Conservation (phyloP, 2,797 vertebrate species). For the Malurus leucopterus region DNA sequence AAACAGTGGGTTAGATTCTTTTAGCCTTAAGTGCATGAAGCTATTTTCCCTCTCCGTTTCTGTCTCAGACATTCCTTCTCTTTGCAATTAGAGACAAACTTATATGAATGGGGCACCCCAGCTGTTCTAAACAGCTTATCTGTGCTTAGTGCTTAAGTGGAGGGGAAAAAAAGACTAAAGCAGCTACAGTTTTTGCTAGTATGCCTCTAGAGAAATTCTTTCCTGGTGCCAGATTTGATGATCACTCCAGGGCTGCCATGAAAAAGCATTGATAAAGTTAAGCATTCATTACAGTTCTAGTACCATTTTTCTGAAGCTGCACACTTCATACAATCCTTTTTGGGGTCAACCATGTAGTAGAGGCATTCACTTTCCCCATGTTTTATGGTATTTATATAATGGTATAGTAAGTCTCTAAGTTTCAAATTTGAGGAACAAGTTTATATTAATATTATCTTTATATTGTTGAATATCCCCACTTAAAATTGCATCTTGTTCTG, state of each 20-base stretch:
- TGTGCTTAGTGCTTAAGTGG: background rate
- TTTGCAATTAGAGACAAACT: background rate
- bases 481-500: background rate
- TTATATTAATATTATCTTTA: background rate
- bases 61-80: background rate
- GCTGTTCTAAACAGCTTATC: background rate
- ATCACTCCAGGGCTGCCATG: background rate
- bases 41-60: background rate
- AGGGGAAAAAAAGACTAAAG: background rate
- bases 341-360: background rate
- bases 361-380: fast-evolving
- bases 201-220: background rate
- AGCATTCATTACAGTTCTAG: background rate
- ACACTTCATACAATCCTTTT: background rate
- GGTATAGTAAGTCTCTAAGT: background rate
- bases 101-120: background rate
- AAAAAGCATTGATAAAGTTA: background rate
- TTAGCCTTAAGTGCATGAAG: background rate
- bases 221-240: background rate
- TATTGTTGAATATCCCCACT: background rate
- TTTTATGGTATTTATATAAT: background rate
- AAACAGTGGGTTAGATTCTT: background rate
- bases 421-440: background rate
- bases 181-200: background rate
- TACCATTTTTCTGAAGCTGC: background rate